Evolutionary conservation across 2,888 invertebrate genomes (phyloP), one percentile per base, ranked within the genome.

Genomic region (Platerodrilus igneus): DNA sequence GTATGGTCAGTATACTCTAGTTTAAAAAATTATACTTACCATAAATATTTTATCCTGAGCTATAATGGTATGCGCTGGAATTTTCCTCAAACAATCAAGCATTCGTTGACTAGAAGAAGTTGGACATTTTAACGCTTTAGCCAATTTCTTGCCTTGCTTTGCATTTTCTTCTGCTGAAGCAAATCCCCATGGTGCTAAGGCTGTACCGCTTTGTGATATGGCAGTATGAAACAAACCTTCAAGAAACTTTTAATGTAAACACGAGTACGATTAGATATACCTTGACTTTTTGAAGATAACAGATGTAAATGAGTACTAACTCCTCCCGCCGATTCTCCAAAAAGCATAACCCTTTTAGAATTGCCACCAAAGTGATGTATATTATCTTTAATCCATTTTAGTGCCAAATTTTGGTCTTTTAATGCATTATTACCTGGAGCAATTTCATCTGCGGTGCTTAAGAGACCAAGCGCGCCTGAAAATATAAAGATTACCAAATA

Each of bases 201-300:
- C 77, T 1, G 81, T 82, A 1, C 86, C 86, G 21, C 85, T 86
- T 58, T 86, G 81, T 0, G 84, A 79, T 41, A 86, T 86, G 1
- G 74, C 83, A 41, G 77, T 77, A 49, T 83, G 81, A 50, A 86
- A 81, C 8, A 85, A 59, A 40, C 80, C 84, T 83, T 57, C 34
- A 66, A 64, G 10, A 16, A 1, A 26, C 16, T n/a, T n/a, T n/a
- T n/a, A n/a, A n/a, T n/a, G n/a, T n/a, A n/a, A n/a, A n/a, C n/a
- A n/a, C n/a, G n/a, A n/a, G n/a, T n/a, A n/a, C n/a, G n/a, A n/a
- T n/a, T n/a, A n/a, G n/a, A 28, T 15, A 21, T 43, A 64, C 67
- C 66, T 62, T 48, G 55, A 41, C 67, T 68, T 16, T 64, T 32
- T 4, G 68, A 65, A 8, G 69, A 69, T 17, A 69, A 35, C 63